These are phyloP conservation scores for Chaitophorus viminalis DNA, from an alignment of 2,888 invertebrate genomes.

Conservation along the genomic window DNA sequence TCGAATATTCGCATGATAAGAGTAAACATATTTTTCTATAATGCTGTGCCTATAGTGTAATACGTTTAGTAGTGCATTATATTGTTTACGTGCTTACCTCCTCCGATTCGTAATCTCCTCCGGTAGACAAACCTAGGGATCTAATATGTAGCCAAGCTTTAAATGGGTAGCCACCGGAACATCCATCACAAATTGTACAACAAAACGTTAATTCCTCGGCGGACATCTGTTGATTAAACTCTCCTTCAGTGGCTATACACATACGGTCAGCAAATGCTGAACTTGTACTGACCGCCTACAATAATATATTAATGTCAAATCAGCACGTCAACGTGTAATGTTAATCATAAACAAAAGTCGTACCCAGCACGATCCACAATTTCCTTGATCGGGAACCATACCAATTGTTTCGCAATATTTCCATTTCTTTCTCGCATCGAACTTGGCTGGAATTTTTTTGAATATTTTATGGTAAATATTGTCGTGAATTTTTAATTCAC, in stretches of 20 bases:
- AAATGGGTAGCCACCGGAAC: constrained; percentile 81
- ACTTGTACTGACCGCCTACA: constrained; percentile 30
- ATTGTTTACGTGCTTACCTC: constrained; percentile 68
- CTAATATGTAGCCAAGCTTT: constrained; percentile 76
- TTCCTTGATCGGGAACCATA: constrained; percentile 86
- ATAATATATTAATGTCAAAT: neutral
- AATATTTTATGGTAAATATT: neutral
- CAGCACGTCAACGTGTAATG: accelerated
- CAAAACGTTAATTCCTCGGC: constrained; percentile 33
- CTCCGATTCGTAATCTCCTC: constrained; percentile 77
- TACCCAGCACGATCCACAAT: constrained; percentile 87
- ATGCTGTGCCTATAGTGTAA: no score
- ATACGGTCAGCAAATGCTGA: constrained; percentile 53
- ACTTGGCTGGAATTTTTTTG: constrained; percentile 73
- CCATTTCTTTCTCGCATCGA: constrained; percentile 85
- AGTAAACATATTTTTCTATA: no score
- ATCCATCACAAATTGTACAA: constrained; percentile 71
- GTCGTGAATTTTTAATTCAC: neutral
- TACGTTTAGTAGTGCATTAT: no score
- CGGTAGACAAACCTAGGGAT: constrained; percentile 37
- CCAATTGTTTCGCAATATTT: constrained; percentile 83
- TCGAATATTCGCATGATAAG: no score
- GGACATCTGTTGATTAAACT: constrained; percentile 21
- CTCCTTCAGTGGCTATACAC: constrained; percentile 39
- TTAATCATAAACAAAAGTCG: constrained; percentile 48